Conservation (phyloP, 2,888 invertebrate species). For the Malacosoma neustria region DNA sequence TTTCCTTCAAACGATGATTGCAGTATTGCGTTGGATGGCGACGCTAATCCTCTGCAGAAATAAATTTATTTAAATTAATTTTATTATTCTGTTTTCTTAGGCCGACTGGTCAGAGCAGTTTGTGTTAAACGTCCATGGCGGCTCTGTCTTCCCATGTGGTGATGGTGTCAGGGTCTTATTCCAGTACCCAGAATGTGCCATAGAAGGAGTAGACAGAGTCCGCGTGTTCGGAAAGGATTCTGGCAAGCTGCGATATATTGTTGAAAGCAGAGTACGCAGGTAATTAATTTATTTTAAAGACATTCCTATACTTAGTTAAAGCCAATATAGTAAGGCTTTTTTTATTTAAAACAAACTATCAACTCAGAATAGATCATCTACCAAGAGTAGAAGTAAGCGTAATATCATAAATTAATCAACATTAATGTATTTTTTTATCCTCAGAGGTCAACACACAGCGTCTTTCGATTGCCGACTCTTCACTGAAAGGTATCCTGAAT, state of each 20-base stretch:
- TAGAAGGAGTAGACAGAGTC: constrained; percentile 85
- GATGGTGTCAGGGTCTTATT: constrained; percentile 86
- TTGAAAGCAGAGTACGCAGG: constrained; percentile 56
- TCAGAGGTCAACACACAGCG: constrained; percentile 83
- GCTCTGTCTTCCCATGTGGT: constrained; percentile 89
- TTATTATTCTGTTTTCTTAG: constrained; percentile 41
- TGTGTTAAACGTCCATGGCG: constrained; percentile 88
- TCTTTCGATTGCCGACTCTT: constrained; percentile 88
- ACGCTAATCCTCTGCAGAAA: too few species aligned
- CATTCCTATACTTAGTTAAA: too few species aligned
- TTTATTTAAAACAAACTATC: too few species aligned
- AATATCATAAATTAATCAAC: too few species aligned
- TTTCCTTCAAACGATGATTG: too few species aligned
- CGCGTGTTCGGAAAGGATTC: constrained; percentile 84
- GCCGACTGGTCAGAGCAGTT: constrained; percentile 91
- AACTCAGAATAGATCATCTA: too few species aligned
- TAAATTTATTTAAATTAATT: background rate
- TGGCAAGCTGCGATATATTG: constrained; percentile 55
- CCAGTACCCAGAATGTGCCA: constrained; percentile 88
- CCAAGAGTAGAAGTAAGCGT: too few species aligned
- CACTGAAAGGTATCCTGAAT: constrained; percentile 88
- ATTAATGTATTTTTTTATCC: too few species aligned
- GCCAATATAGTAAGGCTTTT: too few species aligned
- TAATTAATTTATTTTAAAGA: constrained; percentile 25
- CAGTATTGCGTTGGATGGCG: too few species aligned